Base-by-base conservation (phyloP, 2,113 vertebrate species). In the Odontophorus gujanensis region DNA sequence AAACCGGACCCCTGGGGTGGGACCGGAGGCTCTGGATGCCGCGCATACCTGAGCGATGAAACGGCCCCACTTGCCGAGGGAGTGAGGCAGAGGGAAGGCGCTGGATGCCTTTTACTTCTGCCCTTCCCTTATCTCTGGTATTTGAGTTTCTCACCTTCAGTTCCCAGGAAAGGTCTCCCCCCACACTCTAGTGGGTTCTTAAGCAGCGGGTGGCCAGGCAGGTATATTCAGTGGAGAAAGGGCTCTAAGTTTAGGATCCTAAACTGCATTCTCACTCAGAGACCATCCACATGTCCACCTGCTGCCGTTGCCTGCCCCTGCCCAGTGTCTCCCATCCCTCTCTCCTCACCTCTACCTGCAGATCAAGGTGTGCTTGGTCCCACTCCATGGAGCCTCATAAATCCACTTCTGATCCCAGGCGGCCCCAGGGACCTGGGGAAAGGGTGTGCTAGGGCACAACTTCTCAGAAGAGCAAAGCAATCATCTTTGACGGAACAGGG, bases 81-180 rank as follows among this genome's bases (percentile, higher is more conserved):
- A 57, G 61, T 17, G 74, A 43, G 69, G 61, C 83, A 74, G 76
- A 65, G 76, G 40, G 36, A 38, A 73, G 65, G 83, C 2, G 73
- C 32, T 63, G 82, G 92, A 48, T 8, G 51, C 53, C 48, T 85
- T 90, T 73, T 59, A 67, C 79, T 81, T 90, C 85, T 67, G 40
- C 82, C 51, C 72, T 79, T 85, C 47, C 79, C 87, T 96, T 96
- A 95, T 95, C 96, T 94, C 88, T 62, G 74, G 85, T 86, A 96
- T 92, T 95, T 94, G 51, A 66, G 84, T 92, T 92, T 92, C 94
- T 88, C 90, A 84, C 95, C 93, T 94, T n/a, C 83, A 40, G 75
- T 84, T 95, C 81, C 93, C 90, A 24, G 88, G 79, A 40, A 91
- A 95, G 85, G 62, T 67, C 34, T 51, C 40, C 12, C 43, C 7